Evolutionary conservation across 2,888 invertebrate species (phyloP).

Genomic region (Mimumesa dahlbomi): DNA sequence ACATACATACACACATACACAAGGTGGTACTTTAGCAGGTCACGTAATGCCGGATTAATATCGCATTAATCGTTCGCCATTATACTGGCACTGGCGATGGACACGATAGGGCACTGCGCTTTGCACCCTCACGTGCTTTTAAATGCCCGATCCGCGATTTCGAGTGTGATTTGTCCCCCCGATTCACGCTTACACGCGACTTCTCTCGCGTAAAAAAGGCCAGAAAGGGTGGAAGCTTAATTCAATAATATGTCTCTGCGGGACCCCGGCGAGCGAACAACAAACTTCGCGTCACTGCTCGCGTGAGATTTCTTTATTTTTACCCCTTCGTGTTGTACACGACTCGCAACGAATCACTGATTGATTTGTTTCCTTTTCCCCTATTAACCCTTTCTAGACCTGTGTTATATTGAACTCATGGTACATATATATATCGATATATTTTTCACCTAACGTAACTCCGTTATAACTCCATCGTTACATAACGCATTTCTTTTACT

Average conservation of each 20-base stretch:
- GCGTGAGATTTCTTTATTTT: conserved; percentile 69
- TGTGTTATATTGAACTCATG: too few relatives aligned
- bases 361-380: conserved; percentile 25
- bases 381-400: too few relatives aligned
- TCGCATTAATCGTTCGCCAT: conserved; percentile 50
- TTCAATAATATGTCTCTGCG: conserved; percentile 42
- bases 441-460: too few relatives aligned
- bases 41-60: conserved; percentile 50
- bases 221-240: conserved; percentile 18
- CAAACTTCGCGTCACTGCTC: conserved; percentile 28
- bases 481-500: too few relatives aligned
- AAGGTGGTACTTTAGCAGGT: conserved; percentile 13
- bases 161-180: conserved; percentile 43
- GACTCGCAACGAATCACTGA: conserved; percentile 18
- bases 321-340: conserved; percentile 17
- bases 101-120: conserved; percentile 30
- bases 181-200: conserved; percentile 30
- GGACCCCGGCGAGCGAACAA: neutral
- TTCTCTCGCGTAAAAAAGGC: neutral
- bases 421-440: too few relatives aligned
- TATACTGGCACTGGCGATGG: conserved; percentile 22
- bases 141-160: conserved; percentile 27
- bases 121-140: conserved; percentile 48
- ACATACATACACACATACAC: conserved; percentile 30
- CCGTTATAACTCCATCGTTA: too few relatives aligned